Evolutionary conservation across 2,797 vertebrate species (phyloP), one percentile per base, ranked within the genome.

Genomic region (Alauda arvensis): DNA sequence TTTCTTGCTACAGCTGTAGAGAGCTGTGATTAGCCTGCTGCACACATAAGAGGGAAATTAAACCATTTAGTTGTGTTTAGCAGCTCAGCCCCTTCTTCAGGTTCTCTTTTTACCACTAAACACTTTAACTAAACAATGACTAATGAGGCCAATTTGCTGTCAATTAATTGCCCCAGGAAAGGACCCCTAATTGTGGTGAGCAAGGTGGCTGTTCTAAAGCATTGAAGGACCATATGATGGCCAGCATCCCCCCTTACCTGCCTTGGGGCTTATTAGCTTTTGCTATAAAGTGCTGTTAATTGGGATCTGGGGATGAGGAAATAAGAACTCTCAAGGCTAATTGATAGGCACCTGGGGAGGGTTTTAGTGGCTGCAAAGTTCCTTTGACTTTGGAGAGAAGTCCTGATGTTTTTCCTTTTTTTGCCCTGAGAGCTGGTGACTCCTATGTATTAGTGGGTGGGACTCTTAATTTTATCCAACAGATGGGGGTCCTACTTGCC

Each of bases 101-200:
- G 77, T 85, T 70, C 71, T 78, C 69, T 88, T 61, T 93, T 65
- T 68, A 61, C 63, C 63, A 39, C 85, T 88, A 80, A 93, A 91
- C 83, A 65, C 71, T 95, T 94, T 90, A 91, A 93, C 88, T 91
- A 83, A 92, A 92, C 70, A 94, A 92, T 95, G 91, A 96, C 85
- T 95, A 95, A 92, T 95, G 91, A 96, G 88, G 77, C 69, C 83
- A 94, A 92, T 94, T 95, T 95, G 45, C 91, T 95, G 81, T 74
- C 95, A 93, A 91, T 96, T 94, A 96, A 89, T 87, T 94, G 77
- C 90, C 85, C 89, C 90, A 85, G 85, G 67, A 96, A 91, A 95
- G 86, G 34, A 77, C 94, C 93, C 91, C 90, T 93, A 87, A 96
- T 95, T 87, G 91, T 94, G 84, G 80, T 77, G 85, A 88, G 76